These are phyloP conservation scores for Muscicapa comitata DNA, from an alignment of 2,797 vertebrate species.

Conservation along the genomic window DNA sequence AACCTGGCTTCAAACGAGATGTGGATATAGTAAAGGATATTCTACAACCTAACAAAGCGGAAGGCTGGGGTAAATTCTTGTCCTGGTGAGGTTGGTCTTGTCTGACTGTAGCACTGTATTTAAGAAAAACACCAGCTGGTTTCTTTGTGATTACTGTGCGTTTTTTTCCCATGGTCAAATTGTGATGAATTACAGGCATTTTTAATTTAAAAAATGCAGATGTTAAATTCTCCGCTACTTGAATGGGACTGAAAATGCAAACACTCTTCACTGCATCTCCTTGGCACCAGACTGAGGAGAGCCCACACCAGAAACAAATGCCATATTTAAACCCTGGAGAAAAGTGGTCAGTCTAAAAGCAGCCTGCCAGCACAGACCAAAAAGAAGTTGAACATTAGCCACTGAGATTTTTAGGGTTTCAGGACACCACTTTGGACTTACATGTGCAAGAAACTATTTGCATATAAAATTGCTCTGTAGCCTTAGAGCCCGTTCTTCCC, in stretches of 20 bases:
- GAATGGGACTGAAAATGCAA: background rate
- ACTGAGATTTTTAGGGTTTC: background rate
- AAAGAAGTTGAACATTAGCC: background rate
- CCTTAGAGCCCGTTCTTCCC: background rate
- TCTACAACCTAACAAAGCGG: background rate
- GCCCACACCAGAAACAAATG: background rate
- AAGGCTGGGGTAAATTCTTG: background rate
- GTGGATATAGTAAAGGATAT: background rate
- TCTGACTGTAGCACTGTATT: background rate
- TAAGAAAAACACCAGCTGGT: background rate
- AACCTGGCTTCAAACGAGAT: background rate
- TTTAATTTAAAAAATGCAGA: background rate
- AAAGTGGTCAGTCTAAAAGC: background rate
- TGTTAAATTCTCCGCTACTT: fast-evolving
- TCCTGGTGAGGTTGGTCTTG: background rate
- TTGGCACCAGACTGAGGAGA: background rate
- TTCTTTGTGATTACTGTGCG: background rate
- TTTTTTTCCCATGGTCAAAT: background rate
- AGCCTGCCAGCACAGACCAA: background rate
- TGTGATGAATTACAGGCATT: background rate
- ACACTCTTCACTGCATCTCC: fast-evolving
- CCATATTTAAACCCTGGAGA: background rate
- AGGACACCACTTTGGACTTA: background rate
- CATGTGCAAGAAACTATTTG: background rate
- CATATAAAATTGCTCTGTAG: background rate